Evolutionary conservation across 2,113 vertebrate genomes (phyloP).

Genomic region (Orthonyx spaldingii): DNA sequence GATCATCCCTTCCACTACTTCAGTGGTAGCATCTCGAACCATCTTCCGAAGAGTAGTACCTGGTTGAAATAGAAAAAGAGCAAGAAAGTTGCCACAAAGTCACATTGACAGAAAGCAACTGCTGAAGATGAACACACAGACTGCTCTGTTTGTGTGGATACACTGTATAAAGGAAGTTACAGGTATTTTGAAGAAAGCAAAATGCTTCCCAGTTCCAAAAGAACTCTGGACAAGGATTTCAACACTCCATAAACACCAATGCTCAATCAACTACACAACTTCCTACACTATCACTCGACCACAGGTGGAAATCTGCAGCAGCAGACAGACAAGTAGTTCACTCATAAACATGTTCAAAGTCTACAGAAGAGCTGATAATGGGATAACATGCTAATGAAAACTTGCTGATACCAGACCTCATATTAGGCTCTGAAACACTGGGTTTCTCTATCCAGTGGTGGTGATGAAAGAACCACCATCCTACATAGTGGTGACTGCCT

Average conservation of each 20-base stretch:
- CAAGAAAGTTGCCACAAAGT: neutral
- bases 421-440: neutral
- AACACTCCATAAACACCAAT: neutral
- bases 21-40: constrained; percentile 78
- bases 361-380: neutral
- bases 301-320: neutral
- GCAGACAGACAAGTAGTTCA: neutral
- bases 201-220: neutral
- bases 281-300: neutral
- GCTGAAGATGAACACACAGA: neutral
- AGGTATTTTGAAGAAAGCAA: neutral
- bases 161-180: neutral
- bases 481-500: neutral
- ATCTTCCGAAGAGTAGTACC: constrained; percentile 83
- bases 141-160: neutral
- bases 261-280: neutral
- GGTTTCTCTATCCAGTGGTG: neutral
- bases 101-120: neutral
- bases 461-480: neutral
- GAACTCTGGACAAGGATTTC: neutral
- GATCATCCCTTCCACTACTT: constrained; percentile 81
- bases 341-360: neutral
- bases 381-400: neutral
- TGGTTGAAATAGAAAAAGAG: constrained; percentile 34
- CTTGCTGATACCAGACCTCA: neutral